Percentiles rank a stretch among this genome's conserved stretches.
Evolutionary conservation across 2,797 vertebrate genomes (phyloP).

Genomic region (Poeciliopsis infans): DNA sequence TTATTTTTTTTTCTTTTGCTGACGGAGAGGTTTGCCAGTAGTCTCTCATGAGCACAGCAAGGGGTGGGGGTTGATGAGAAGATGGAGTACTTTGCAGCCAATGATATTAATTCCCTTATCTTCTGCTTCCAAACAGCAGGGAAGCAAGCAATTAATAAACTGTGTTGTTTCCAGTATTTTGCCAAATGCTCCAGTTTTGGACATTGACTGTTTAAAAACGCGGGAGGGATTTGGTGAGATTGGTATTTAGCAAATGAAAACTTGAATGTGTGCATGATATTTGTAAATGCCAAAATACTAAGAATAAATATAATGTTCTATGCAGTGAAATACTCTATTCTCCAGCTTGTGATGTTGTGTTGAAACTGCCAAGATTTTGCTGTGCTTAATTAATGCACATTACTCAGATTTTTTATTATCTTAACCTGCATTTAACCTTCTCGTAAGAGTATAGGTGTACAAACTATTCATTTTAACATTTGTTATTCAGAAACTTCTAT

Average conservation of each 20-base stretch:
- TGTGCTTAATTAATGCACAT: neutral
- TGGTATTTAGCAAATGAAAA: conserved; percentile 14
- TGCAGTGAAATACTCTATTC: neutral
- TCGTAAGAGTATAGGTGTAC: neutral
- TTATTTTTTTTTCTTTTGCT: conserved; percentile 44
- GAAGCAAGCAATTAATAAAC: conserved; percentile 53
- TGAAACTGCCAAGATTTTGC: neutral
- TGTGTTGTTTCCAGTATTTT: conserved; percentile 37
- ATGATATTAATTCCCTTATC: conserved; percentile 78
- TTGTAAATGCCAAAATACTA: conserved; percentile 4
- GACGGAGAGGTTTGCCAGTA: conserved; percentile 57
- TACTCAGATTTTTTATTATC: neutral
- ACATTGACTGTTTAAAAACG: conserved; percentile 35
- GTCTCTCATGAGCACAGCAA: conserved; percentile 35
- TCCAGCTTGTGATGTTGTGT: neutral
- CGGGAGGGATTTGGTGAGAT: conserved; percentile 34
- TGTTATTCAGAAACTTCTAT: neutral
- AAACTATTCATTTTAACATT: neutral
- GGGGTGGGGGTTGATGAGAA: conserved; percentile 29
- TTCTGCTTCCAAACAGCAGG: conserved; percentile 67
- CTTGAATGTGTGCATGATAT: conserved; percentile 1
- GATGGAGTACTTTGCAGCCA: conserved; percentile 47
- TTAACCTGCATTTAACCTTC: neutral
- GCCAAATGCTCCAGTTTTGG: conserved; percentile 32
- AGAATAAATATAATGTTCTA: conserved; percentile 4